Conservation (phyloP, 2,113 vertebrate species). For the Tiliqua scincoides region DNA sequence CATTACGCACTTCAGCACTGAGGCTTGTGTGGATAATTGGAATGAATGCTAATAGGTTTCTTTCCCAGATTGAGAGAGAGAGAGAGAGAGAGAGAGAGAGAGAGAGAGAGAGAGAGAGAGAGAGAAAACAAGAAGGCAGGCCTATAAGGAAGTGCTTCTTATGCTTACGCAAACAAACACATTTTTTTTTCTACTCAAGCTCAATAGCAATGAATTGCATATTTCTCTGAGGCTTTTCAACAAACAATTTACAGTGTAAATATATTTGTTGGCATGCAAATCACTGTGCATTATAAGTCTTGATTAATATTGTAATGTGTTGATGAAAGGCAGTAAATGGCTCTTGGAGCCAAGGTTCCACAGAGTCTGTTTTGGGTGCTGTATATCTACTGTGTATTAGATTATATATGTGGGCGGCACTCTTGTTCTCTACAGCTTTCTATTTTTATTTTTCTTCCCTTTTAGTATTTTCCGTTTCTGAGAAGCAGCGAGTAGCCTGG, state of each 20-base stretch:
- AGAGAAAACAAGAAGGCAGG: conserved; percentile 12
- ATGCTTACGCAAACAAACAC: conserved; percentile 24
- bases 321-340: conserved; percentile 82
- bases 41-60: conserved; percentile 61
- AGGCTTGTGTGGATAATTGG: conserved; percentile 42
- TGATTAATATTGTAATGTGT: conserved; percentile 86
- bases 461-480: neutral
- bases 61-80: conserved; percentile 63
- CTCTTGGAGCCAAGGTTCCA: conserved; percentile 77
- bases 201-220: conserved; percentile 73
- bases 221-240: conserved; percentile 81
- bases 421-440: conserved; percentile 32
- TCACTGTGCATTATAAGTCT: conserved; percentile 81
- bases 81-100: neutral
- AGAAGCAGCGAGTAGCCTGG: conserved; percentile 31
- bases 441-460: neutral
- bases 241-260: conserved; percentile 84
- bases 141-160: neutral
- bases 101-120: too few relatives aligned
- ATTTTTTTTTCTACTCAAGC: conserved; percentile 58
- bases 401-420: conserved; percentile 54
- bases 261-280: conserved; percentile 86
- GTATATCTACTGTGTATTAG: conserved; percentile 71
- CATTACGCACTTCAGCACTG: conserved; percentile 33
- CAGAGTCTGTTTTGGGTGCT: conserved; percentile 76